Percentiles rank a stretch among this genome's conserved stretches.
Conservation (phyloP, 2,113 vertebrate species). For the Anser brachyrhynchus region DNA sequence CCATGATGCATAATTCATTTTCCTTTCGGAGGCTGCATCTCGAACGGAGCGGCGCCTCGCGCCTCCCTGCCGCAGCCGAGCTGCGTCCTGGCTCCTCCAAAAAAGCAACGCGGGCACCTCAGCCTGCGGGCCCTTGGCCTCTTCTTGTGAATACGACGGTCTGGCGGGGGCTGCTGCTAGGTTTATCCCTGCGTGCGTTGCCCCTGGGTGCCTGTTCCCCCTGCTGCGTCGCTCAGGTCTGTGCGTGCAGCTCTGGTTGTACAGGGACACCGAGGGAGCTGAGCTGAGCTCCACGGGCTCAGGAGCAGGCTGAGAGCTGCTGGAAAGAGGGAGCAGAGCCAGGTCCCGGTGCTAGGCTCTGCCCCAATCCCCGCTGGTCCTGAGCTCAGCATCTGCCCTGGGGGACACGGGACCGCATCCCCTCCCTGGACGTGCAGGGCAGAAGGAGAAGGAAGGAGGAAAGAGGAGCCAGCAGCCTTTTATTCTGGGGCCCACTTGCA, state of each 20-base stretch:
- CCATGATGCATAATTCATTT: slow-evolving; percentile 73
- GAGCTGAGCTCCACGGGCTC: background rate
- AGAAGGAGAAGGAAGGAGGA: background rate
- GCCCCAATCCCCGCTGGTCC: fast-evolving
- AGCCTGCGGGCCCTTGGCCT: background rate
- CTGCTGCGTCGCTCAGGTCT: fast-evolving
- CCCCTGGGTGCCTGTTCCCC: background rate
- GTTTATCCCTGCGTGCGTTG: background rate
- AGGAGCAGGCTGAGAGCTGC: background rate
- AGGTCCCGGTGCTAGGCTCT: background rate
- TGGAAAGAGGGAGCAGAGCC: background rate
- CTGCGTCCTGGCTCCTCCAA: fast-evolving
- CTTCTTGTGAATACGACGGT: background rate
- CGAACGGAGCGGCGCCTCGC: background rate
- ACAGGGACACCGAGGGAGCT: background rate
- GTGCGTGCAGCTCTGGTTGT: background rate
- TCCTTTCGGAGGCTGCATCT: background rate
- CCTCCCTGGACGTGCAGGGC: fast-evolving
- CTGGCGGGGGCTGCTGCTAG: background rate
- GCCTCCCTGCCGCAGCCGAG: background rate
- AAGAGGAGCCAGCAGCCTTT: background rate
- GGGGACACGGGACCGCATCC: background rate
- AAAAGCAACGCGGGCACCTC: background rate
- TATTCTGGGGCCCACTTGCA: background rate
- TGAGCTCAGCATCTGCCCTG: background rate